Base-by-base conservation (phyloP, 2,888 invertebrate genomes). In the Heliconius erato region DNA sequence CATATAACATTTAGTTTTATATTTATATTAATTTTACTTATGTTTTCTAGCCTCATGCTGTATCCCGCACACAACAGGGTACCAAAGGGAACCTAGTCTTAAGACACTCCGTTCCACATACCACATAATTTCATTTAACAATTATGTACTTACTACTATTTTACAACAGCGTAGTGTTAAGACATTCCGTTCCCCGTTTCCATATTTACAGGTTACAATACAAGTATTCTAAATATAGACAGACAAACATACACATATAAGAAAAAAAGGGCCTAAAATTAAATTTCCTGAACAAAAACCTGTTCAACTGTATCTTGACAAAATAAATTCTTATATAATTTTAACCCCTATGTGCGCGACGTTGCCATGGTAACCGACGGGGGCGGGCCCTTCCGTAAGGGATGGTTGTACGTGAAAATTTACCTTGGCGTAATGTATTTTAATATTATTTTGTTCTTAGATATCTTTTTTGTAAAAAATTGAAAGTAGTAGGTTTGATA, bases 311-410 rank as follows among this genome's bases (percentile, higher is more conserved):
- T 81, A 76, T 84, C 82, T 84, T 84, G 78, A 82, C 80, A 84
- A 84, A 84, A 84, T 78, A 84, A 84, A 82, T 81, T 81, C 81
- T 77, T 84, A 84, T 80, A 81, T 85, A 85, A 83, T 83, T 80
- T 84, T 71, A 84, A 78, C 79, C 85, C 85, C 84, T 79, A 32
- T 79, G 80, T 79, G 85, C 89, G 89, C 89, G 85, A 87, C 83
- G 93, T 94, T 88, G 89, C 88, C 89, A 92, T 93, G 90, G 89
- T 90, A 88, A 94, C 94, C 90, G 91, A 83, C 91, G 86, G 90
- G 91, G 91, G 89, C 91, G 88, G 87, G 85, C 86, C 84, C 81
- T 85, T 84, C 23, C 7, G 40, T 32, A 40, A 63, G 85, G 81
- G 74, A 86, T 54, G 82, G 86, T n/a, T 74, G 87, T 82, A 87